Evolutionary conservation across 2,113 vertebrate species (phyloP).

Genomic region (Bubo blakistoni): DNA sequence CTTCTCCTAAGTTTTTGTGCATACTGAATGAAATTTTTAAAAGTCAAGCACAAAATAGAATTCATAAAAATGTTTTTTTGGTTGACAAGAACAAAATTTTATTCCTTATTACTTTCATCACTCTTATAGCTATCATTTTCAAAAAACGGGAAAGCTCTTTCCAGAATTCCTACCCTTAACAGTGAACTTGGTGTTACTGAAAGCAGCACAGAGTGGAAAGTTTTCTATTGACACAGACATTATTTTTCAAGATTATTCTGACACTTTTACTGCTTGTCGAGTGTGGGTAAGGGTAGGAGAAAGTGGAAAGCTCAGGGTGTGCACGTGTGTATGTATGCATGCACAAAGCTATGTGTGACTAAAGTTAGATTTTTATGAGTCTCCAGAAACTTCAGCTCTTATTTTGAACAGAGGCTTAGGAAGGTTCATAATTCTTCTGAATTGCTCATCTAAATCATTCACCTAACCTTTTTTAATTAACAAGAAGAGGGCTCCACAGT

Average conservation of each 20-base stretch:
- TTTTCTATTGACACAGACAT: background rate
- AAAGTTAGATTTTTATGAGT: background rate
- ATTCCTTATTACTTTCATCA: background rate
- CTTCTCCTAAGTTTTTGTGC: background rate
- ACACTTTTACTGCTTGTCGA: background rate
- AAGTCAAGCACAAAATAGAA: background rate
- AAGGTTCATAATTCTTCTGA: background rate
- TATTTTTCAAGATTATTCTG: background rate
- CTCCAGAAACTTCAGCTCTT: background rate
- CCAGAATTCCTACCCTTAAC: background rate
- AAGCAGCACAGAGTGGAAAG: background rate
- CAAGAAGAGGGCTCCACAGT: background rate
- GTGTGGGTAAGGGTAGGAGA: background rate
- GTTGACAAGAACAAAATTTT: background rate
- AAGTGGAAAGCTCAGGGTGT: background rate
- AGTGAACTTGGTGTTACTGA: background rate
- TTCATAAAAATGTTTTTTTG: background rate
- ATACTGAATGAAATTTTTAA: background rate
- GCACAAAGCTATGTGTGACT: background rate
- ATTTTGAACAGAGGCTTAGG: background rate
- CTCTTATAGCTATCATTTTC: background rate
- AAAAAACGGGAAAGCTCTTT: background rate
- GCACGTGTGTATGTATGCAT: background rate
- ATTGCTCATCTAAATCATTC: slow-evolving; percentile 18
- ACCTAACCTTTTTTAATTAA: slow-evolving; percentile 41